A percentile compares a stretch with the other conserved stretches of the same genome.
Evolutionary conservation across 2,888 invertebrate species (phyloP).

Genomic region (Habroteleia sp.): DNA sequence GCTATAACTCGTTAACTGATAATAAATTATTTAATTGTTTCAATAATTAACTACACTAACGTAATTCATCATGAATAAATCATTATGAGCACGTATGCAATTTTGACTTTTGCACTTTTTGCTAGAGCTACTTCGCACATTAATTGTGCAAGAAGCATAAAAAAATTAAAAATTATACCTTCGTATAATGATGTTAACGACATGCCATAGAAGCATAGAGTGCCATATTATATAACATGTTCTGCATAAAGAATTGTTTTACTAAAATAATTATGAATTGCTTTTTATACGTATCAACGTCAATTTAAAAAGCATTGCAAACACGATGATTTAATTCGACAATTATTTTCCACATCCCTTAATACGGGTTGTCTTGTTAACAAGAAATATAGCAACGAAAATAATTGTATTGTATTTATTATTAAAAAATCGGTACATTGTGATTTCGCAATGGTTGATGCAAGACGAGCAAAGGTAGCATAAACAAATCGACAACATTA

Average conservation of each 20-base stretch:
- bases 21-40: no score
- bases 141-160: constrained; percentile 26
- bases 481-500: constrained; percentile 60
- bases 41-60: no score
- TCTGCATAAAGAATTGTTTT: constrained; percentile 14
- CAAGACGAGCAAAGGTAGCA: constrained; percentile 25
- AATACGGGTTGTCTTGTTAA: constrained; percentile 25
- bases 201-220: constrained; percentile 19
- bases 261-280: constrained; percentile 14
- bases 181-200: constrained; percentile 29
- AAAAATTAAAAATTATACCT: constrained; percentile 25
- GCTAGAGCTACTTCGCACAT: constrained; percentile 11
- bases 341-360: constrained; percentile 1
- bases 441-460: constrained; percentile 34
- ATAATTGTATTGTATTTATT: constrained; percentile 18
- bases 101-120: no score
- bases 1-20: no score
- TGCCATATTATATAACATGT: constrained; percentile 12
- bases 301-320: constrained; percentile 9
- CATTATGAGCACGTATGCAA: no score
- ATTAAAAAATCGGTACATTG: constrained; percentile 28
- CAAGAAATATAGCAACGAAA: constrained; percentile 17
- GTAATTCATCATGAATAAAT: no score
- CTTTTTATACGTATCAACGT: constrained; percentile 5
- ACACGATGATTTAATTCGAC: constrained; percentile 5